These are phyloP conservation scores for Excalfactoria chinensis DNA, from an alignment of 2,113 vertebrate species.

Conservation along the genomic window DNA sequence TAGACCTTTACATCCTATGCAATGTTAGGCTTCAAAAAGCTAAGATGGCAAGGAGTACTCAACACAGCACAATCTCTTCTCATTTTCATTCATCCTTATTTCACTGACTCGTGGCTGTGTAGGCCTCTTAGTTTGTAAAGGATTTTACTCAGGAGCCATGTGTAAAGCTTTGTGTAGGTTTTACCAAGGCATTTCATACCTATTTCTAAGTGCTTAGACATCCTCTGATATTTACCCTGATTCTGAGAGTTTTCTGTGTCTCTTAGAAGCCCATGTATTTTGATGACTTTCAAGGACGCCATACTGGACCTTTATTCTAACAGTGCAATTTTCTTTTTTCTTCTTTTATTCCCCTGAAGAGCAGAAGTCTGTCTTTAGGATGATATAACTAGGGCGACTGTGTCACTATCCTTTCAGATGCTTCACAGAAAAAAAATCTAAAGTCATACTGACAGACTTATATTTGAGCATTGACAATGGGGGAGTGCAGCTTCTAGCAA, in stretches of 20 bases:
- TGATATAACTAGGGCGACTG: neutral
- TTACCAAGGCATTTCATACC: neutral
- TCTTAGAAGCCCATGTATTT: neutral
- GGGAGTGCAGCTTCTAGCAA: neutral
- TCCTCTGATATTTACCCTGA: neutral
- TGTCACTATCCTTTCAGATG: neutral
- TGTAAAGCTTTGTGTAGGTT: neutral
- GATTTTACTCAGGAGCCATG: neutral
- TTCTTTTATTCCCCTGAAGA: neutral
- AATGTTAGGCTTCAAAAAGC: neutral
- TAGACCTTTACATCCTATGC: neutral
- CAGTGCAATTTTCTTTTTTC: neutral
- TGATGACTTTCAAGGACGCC: neutral
- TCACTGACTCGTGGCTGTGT: neutral
- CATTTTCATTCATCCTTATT: neutral
- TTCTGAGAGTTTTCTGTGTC: neutral
- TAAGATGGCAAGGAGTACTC: neutral
- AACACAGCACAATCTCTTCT: neutral
- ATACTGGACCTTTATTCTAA: neutral
- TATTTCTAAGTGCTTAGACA: neutral
- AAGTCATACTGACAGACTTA: neutral
- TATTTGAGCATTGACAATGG: neutral
- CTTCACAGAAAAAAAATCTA: neutral
- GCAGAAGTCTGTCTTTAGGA: neutral
- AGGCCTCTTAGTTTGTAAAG: neutral